Percentiles rank a stretch among this genome's conserved stretches.
These are phyloP conservation scores for Phenganax marumi DNA, from an alignment of 92 coral and sea anemone species.

Conservation along the genomic window DNA sequence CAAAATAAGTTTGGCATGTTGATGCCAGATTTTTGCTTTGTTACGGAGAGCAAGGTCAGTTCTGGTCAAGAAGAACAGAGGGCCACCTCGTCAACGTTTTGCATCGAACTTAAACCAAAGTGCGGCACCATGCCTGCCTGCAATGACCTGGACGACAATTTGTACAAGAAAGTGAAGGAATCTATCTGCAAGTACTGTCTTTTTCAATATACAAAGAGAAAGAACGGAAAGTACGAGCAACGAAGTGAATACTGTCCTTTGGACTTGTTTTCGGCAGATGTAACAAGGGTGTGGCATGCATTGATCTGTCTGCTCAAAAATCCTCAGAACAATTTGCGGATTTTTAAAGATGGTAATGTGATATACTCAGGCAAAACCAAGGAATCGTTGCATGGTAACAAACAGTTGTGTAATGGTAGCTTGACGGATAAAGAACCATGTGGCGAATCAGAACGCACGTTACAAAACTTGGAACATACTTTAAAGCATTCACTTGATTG, in stretches of 20 bases:
- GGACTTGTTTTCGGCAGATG: constrained; percentile 75
- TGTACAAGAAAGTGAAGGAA: constrained; percentile 48
- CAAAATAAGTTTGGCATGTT: constrained; percentile 60
- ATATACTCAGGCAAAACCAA: constrained; percentile 67
- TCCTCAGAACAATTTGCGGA: constrained; percentile 87
- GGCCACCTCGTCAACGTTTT: constrained; percentile 60
- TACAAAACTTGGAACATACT: neutral
- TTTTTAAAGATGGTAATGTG: constrained; percentile 74
- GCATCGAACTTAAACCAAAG: constrained; percentile 91
- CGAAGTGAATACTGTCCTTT: constrained; percentile 86
- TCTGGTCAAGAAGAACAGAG: neutral
- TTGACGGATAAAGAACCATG: neutral
- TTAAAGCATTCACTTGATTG: neutral
- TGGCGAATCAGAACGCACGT: neutral
- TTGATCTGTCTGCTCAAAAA: constrained; percentile 68
- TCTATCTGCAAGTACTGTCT: constrained; percentile 78
- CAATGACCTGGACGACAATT: neutral
- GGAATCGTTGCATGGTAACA: neutral
- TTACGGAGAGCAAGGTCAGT: constrained; percentile 39
- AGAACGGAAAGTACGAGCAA: constrained; percentile 71
- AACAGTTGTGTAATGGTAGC: neutral
- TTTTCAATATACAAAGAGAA: constrained; percentile 69
- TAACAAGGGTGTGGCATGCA: constrained; percentile 67
- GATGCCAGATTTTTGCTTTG: constrained; percentile 85
- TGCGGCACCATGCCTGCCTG: constrained; percentile 79